phyloP scores from a whole-genome alignment of 2,888 invertebrate species.

The Chesias legatella region DNA sequence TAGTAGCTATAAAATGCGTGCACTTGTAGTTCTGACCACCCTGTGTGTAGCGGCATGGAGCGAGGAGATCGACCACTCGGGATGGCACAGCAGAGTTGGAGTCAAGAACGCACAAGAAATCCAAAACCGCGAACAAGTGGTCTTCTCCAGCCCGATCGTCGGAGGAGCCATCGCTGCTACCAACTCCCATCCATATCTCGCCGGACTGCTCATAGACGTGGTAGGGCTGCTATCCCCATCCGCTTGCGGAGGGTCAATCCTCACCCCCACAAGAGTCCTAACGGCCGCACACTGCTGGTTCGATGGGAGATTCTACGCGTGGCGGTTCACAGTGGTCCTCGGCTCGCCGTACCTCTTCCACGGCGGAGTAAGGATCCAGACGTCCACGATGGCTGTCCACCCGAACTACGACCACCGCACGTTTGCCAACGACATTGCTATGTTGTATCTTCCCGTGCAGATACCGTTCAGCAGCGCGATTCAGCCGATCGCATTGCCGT shows the following conservation, averaged over 20 bases:
- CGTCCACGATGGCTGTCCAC: slow-evolving; percentile 44
- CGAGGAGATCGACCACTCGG: slow-evolving; percentile 25
- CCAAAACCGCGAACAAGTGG: slow-evolving; percentile 37
- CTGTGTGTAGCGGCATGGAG: slow-evolving; percentile 31
- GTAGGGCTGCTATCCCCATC: slow-evolving; percentile 44
- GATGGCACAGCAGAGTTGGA: slow-evolving; percentile 56
- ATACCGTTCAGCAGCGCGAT: slow-evolving; percentile 43
- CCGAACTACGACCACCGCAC: slow-evolving; percentile 46
- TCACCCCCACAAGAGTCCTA: slow-evolving; percentile 46
- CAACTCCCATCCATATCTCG: slow-evolving; percentile 56
- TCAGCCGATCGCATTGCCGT: slow-evolving; percentile 47
- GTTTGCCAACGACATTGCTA: slow-evolving; percentile 61
- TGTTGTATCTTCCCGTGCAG: slow-evolving; percentile 46
- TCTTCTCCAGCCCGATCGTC: slow-evolving; percentile 41
- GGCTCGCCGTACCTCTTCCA: slow-evolving; percentile 56
- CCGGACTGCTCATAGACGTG: slow-evolving; percentile 54
- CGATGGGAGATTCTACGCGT: slow-evolving; percentile 53
- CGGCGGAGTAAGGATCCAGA: slow-evolving; percentile 50
- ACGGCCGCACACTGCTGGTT: slow-evolving; percentile 68
- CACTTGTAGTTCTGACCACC: slow-evolving; percentile 32
- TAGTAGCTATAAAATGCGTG: slow-evolving; percentile 42
- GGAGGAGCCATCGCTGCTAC: slow-evolving; percentile 54
- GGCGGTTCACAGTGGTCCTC: slow-evolving; percentile 54
- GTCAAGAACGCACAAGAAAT: slow-evolving; percentile 50
- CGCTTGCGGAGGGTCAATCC: slow-evolving; percentile 59